A percentile compares a stretch with the other conserved stretches of the same genome.
These are phyloP conservation scores for Neofelis nebulosa DNA, from an alignment of 2,113 vertebrate genomes.

Conservation along the genomic window DNA sequence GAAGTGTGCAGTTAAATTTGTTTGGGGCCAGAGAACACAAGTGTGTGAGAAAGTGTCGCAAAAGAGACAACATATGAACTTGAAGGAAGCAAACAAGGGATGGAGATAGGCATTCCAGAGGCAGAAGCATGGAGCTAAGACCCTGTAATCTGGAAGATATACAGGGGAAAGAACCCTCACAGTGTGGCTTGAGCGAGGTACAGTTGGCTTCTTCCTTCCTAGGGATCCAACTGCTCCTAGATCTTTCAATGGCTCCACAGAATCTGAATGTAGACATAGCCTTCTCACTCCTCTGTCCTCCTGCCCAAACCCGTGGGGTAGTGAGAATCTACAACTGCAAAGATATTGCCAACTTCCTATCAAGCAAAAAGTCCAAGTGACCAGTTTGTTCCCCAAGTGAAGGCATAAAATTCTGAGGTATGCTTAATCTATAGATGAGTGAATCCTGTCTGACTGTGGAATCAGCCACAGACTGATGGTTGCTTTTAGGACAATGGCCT, in stretches of 20 bases:
- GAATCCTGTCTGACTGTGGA: neutral
- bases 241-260: neutral
- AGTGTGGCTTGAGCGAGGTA: neutral
- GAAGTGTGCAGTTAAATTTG: conserved; percentile 22
- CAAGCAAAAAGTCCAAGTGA: neutral
- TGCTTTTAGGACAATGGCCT: neutral
- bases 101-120: neutral
- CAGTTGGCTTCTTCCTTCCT: neutral
- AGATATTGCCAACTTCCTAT: neutral
- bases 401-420: neutral
- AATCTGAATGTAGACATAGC: neutral
- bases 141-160: neutral
- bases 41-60: neutral
- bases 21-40: neutral
- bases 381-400: neutral
- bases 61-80: neutral
- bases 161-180: fast-evolving
- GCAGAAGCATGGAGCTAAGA: neutral
- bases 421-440: neutral
- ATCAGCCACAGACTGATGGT: neutral
- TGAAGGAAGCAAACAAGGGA: neutral
- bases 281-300: neutral
- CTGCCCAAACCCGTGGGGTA: neutral
- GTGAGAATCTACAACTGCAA: neutral
- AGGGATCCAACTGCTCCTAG: too few relatives aligned